Evolutionary conservation across 1,140 invertebrate species (phyloP), one percentile per base, ranked within the genome.

Genomic region (Agrilus planipennis): DNA sequence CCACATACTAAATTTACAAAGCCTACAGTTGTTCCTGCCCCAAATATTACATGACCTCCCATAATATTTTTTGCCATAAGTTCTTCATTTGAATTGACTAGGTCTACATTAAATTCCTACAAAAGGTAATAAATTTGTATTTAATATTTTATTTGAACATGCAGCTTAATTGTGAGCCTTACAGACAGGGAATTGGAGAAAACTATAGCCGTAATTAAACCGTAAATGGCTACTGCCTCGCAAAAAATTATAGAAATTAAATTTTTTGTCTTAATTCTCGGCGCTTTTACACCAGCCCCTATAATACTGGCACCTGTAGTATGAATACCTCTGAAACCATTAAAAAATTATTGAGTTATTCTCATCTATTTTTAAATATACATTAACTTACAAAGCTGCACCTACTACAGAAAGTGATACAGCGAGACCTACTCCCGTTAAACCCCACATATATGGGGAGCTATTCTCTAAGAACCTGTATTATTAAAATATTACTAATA

Each of bases 191-290:
- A 70, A 39, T 83, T 84, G 28, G 79, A 80, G 25, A 92, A 71
- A 4, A 93, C 85, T 55, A 93, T 91, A 6, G 89, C 87, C 59
- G 88, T 89, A 50, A 93, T 92, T 7, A 93, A 73, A 15, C 89
- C 89, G 64, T 93, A 93, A 64, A 93, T 93, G 28, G 89, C 89
- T 0, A 93, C 89, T 53, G 89, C 89, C 68, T 93, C 88, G 61
- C 89, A 92, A 65, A 92, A 91, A 60, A 92, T 92, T 49, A 92
- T 87, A 38, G 85, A 90, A 38, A 99, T 94, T 53, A 99, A 77
- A 69, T 99, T 99, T 68, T 98, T 98, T 37, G 94, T 99, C 65
- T 95, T 91, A 60, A 99, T 99, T 50, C 94, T 71, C 4, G 95
- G 95, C 19, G 93, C 90, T 70, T 96, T 96, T 0, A 99, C 94